Base-by-base conservation (phyloP, 2,888 invertebrate species). In the Parnassius orleans region DNA sequence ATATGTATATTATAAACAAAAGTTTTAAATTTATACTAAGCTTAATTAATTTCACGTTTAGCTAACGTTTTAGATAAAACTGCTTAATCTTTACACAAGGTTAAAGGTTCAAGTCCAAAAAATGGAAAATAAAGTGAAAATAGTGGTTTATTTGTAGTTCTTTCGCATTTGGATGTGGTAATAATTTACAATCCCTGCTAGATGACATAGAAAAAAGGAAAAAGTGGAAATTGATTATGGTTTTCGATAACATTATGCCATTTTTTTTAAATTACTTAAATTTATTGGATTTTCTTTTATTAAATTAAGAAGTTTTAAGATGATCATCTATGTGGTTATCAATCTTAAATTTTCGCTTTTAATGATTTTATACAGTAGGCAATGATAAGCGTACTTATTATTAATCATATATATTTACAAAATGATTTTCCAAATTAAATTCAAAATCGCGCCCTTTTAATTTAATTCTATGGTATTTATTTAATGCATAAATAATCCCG, bases 121-220 rank as follows among this genome's bases (percentile, higher is more conserved):
- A 44, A 44, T 24, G n/a, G 43, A 51, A 19, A 52, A 58, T 60
- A 24, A 11, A 55, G 24, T 54, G 15, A 54, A 55, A 55, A 44
- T 19, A 2, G 10, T 51, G 54, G 14, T 48, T 44, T 50, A 43
- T 50, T 44, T 19, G 24, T 48, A 50, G 54, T 24, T 19, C 19
- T 1, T 19, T 12, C 10, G 47, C 43, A 14, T n/a, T 54, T 50
- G 48, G 50, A 43, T 60, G 24, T 44, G 42, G 33, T 24, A 33
- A 55, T 60, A 55, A 44, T 33, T 24, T 57, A 51, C 14, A 50
- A 50, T 55, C 50, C 10, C n/a, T 55, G 24, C 33, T 60, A 43
- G 50, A 60, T 55, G 54, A 46, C 46, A n/a, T 12, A 12, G 12
- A n/a, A 5, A 46, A 12, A 46, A 12, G 46, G 5, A 5, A 46